Evolutionary conservation across 2,797 vertebrate species (phyloP).

Genomic region (Pagetopsis macropterus): DNA sequence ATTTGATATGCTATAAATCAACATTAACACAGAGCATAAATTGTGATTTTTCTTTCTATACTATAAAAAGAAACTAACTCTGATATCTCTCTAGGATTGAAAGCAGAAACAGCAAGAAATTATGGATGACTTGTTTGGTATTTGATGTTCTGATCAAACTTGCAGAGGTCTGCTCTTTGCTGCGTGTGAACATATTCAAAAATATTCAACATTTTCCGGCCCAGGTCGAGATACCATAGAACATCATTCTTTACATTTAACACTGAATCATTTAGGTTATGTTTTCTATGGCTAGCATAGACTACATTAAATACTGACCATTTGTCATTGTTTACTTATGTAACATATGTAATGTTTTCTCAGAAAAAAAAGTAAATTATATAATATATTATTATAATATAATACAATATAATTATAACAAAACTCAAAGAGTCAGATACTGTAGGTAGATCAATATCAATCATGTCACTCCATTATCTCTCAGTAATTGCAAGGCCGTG

Average conservation of each 20-base stretch:
- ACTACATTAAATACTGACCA: neutral
- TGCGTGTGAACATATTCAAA: neutral
- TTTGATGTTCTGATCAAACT: neutral
- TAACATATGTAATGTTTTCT: neutral
- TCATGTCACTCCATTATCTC: neutral
- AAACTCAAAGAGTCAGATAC: neutral
- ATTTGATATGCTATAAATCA: conserved; percentile 2
- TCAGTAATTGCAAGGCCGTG: neutral
- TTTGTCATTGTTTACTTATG: neutral
- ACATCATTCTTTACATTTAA: neutral
- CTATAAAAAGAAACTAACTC: neutral
- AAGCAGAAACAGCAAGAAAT: neutral
- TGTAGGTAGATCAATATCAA: neutral
- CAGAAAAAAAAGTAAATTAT: neutral
- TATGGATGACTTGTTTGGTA: neutral
- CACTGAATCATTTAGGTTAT: neutral
- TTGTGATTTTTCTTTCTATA: neutral
- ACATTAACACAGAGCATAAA: neutral
- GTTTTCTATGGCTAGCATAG: too few species aligned
- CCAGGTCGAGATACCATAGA: neutral
- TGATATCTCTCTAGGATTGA: neutral
- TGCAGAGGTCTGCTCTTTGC: neutral
- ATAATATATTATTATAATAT: neutral
- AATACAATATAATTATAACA: neutral
- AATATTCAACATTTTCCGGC: neutral